Conservation (phyloP, 2,113 vertebrate species). For the Irena cyanogastra region DNA sequence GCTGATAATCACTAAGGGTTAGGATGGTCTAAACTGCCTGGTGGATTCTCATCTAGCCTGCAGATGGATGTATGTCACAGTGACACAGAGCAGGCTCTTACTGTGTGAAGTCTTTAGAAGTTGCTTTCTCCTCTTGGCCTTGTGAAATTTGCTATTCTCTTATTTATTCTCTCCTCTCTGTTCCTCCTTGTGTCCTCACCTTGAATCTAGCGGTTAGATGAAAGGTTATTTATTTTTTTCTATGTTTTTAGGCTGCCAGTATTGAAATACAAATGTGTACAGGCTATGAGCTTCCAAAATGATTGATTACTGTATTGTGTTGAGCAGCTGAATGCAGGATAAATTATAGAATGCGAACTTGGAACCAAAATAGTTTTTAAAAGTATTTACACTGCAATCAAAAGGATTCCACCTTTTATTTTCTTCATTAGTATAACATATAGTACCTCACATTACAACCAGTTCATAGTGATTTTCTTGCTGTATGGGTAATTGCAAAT, state of each 20-base stretch:
- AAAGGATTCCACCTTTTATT: background rate
- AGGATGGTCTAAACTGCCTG: background rate
- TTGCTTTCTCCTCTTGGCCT: background rate
- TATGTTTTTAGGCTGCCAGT: background rate
- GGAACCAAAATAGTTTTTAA: background rate
- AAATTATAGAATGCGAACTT: background rate
- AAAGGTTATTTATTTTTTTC: background rate
- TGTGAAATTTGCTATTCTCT: background rate
- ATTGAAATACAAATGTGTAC: background rate
- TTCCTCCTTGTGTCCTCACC: background rate
- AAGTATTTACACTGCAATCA: background rate
- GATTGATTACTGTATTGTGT: background rate
- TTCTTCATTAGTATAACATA: background rate
- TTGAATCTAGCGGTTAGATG: background rate
- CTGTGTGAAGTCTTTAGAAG: background rate
- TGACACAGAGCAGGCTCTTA: background rate
- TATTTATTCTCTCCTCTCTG: background rate
- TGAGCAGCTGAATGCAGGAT: background rate
- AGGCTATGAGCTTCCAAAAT: background rate
- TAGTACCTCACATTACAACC: background rate
- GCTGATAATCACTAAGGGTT: background rate
- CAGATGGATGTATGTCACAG: background rate
- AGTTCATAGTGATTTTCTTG: background rate
- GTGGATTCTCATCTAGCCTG: background rate
- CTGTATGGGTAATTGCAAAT: background rate